phyloP scores from a whole-genome alignment of 2,797 vertebrate genomes.

The Triplophysa yarkandensis region DNA sequence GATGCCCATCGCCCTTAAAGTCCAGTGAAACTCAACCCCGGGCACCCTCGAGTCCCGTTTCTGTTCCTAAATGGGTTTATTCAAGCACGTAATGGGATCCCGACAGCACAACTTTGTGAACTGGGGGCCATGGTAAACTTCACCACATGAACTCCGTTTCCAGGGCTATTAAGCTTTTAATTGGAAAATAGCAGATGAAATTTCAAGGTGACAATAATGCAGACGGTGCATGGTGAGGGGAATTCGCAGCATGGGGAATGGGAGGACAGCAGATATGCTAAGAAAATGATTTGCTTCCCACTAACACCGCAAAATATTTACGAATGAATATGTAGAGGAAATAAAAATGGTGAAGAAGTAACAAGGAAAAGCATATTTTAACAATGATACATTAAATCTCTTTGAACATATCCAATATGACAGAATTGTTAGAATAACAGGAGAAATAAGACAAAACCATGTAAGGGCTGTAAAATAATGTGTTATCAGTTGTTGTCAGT shows the following conservation, averaged over 20 bases:
- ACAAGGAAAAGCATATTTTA: too few relatives aligned
- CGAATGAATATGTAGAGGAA: constrained; percentile 66
- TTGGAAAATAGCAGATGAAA: constrained; percentile 95
- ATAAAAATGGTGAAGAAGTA: constrained; percentile 13
- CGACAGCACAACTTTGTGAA: constrained; percentile 85
- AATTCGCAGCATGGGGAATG: constrained; percentile 76
- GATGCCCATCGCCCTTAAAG: constrained; percentile 71
- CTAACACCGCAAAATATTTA: constrained; percentile 58
- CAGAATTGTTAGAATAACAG: too few relatives aligned
- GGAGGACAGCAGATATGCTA: constrained; percentile 62
- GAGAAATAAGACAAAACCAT: too few relatives aligned
- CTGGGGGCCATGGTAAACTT: constrained; percentile 87
- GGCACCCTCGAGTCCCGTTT: constrained; percentile 86
- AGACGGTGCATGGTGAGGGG: constrained; percentile 75
- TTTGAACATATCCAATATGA: too few relatives aligned
- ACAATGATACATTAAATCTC: too few relatives aligned
- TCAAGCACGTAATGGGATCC: constrained; percentile 99
- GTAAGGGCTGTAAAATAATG: too few relatives aligned
- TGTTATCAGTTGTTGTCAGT: too few relatives aligned
- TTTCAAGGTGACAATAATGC: constrained; percentile 94
- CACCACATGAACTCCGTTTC: constrained; percentile 93
- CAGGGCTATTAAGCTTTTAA: constrained; percentile 99
- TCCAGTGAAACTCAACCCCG: constrained; percentile 94
- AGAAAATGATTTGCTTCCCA: constrained; percentile 74
- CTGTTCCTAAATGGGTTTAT: constrained; percentile 93